Percentiles rank a stretch among this genome's conserved stretches.
phyloP scores from a whole-genome alignment of 1,140 invertebrate species.

The Pachyrhynchus sulphureomaculatus region DNA sequence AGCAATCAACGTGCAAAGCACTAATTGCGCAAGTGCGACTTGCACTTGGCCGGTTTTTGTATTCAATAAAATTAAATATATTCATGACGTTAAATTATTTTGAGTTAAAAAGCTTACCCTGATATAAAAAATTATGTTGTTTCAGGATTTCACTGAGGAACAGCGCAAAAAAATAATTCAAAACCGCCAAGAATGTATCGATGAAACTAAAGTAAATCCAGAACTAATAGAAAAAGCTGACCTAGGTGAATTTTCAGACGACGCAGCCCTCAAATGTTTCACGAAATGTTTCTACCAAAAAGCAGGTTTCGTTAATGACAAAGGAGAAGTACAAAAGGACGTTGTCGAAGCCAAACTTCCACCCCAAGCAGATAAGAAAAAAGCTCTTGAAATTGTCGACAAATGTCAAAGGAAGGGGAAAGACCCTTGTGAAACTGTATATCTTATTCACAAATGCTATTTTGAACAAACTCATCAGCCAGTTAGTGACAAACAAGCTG shows the following conservation, averaged over 20 bases:
- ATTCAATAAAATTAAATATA: no score
- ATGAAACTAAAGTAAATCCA: slow-evolving; percentile 43
- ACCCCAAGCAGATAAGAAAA: slow-evolving; percentile 39
- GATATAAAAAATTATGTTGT: no score
- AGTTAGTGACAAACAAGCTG: not conserved
- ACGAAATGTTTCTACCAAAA: slow-evolving; percentile 48
- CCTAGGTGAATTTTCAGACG: slow-evolving; percentile 45
- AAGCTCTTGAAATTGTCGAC: slow-evolving; percentile 44
- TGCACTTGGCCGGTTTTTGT: no score
- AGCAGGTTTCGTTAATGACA: slow-evolving; percentile 42
- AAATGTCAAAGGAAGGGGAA: slow-evolving; percentile 53
- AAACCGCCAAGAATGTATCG: slow-evolving; percentile 42
- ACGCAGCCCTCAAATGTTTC: slow-evolving; percentile 43
- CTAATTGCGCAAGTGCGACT: no score
- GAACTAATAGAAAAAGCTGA: slow-evolving; percentile 46
- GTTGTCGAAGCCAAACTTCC: slow-evolving; percentile 46
- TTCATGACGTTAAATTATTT: no score
- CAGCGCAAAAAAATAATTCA: slow-evolving; percentile 31
- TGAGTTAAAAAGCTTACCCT: no score
- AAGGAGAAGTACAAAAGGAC: slow-evolving; percentile 44
- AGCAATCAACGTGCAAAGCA: no score
- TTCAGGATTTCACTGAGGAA: slow-evolving; percentile 34
- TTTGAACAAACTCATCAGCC: slow-evolving; percentile 44
- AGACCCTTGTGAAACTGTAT: slow-evolving; percentile 53
- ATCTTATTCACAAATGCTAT: slow-evolving; percentile 56